A percentile compares a stretch with the other conserved stretches of the same genome.
These are phyloP conservation scores for Rallus crepitans DNA, from an alignment of 2,797 vertebrate genomes.

Conservation along the genomic window DNA sequence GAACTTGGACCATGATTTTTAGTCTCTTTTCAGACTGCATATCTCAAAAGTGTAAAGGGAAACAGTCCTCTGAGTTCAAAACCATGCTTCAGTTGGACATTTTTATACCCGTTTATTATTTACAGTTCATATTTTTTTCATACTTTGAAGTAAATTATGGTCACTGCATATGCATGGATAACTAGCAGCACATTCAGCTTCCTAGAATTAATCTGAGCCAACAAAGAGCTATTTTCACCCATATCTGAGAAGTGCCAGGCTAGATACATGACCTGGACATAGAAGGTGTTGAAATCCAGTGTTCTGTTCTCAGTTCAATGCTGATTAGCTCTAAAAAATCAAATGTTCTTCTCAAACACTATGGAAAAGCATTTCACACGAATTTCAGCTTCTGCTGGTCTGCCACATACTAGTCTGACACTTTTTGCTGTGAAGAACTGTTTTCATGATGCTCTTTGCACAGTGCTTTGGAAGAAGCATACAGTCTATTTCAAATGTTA, in stretches of 20 bases:
- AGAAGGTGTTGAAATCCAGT: neutral
- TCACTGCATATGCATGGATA: neutral
- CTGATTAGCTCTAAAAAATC: constrained; percentile 14
- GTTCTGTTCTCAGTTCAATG: neutral
- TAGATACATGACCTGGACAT: neutral
- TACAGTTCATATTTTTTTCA: neutral
- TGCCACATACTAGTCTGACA: constrained; percentile 11
- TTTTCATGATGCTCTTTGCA: neutral
- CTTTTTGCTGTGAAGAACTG: neutral
- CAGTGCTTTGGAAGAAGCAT: neutral
- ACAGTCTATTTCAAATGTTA: neutral
- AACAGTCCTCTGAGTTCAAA: neutral
- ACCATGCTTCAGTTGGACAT: neutral
- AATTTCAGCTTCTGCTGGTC: neutral
- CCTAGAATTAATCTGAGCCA: neutral
- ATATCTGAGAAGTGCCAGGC: neutral
- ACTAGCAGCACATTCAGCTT: neutral
- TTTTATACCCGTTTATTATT: neutral
- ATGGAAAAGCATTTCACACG: neutral
- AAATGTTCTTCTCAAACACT: neutral
- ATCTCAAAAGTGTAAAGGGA: neutral
- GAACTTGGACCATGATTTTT: neutral
- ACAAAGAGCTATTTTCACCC: neutral
- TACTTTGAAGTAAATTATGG: neutral
- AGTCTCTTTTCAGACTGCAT: neutral